Evolutionary conservation across 2,888 invertebrate species (phyloP), one percentile per base, ranked within the genome.

Genomic region (Cephus runcator): DNA sequence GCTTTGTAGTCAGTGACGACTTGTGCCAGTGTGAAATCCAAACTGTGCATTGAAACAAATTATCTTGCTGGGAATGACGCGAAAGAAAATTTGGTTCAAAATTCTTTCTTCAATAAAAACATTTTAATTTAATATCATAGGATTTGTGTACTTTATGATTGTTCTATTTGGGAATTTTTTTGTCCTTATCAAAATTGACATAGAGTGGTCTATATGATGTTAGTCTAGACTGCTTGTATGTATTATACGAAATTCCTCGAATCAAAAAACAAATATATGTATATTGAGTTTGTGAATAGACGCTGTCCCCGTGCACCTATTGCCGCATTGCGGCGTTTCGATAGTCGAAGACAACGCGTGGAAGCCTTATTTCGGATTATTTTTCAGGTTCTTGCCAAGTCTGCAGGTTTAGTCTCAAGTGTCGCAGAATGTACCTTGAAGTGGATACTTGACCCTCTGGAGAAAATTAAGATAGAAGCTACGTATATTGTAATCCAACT

Each of bases 321-420:
- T 68, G 76, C 74, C 76, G 81, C 80, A 79, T 56, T 81, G 79
- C 79, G 56, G 80, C 73, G 33, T 74, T 77, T 76, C 69, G 74
- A 23, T 76, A 76, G 15, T 34, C 78, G 34, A 56, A 56, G 40
- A 56, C 23, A 56, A 23, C 40, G 40, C 35, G 30, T 73, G 34
- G 12, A 34, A 73, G 23, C 74, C 74, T 30, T 73, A 34, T 35
- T n/a, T 31, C 30, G 23, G 74, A 34, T 73, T 73, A 34, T 23
- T 30, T 34, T 73, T 73, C 34, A 73, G 34, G 12, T 69, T 75
- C 23, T 23, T 23, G 56, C 56, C 56, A 56, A 23, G 56, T 23
- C 56, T 56, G 56, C 56, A 56, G 23, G 56, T 56, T 15, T 56
- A 23, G 23, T 56, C 56, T 23, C 23, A 23, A 56, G 56, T 56